Evolutionary conservation across 2,888 invertebrate species (phyloP).

Genomic region (Uropetala carovei): DNA sequence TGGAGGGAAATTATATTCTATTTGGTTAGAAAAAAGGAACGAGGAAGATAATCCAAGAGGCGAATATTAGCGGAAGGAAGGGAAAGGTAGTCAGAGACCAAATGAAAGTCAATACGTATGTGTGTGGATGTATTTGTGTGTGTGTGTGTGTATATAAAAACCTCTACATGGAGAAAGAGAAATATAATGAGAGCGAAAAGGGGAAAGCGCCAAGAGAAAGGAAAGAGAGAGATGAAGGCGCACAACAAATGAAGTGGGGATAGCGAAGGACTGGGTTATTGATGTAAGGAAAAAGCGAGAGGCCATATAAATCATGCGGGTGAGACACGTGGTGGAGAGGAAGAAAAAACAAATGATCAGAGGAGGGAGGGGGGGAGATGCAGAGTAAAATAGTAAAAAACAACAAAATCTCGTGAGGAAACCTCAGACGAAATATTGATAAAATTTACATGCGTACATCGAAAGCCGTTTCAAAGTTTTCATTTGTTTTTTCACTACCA

Average conservation of each 20-base stretch:
- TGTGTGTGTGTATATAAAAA: too few relatives aligned
- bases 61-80: not conserved
- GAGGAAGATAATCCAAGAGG: conserved; percentile 36
- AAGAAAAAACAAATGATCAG: not conserved
- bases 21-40: conserved; percentile 29
- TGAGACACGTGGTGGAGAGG: not conserved
- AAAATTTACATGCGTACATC: not conserved
- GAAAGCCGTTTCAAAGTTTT: not conserved
- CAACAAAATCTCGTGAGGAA: not conserved
- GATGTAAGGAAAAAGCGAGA: not conserved
- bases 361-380: not conserved
- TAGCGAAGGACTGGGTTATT: not conserved
- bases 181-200: not conserved
- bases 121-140: too few relatives aligned
- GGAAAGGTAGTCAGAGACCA: not conserved
- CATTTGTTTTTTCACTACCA: not conserved
- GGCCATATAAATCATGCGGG: not conserved
- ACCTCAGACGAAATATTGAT: not conserved
- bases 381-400: not conserved
- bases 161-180: not conserved
- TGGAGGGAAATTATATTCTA: conserved; percentile 34
- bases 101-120: not conserved
- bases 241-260: not conserved
- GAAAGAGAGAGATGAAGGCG: not conserved
- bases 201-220: not conserved